phyloP scores from a whole-genome alignment of 1,140 invertebrate species.

The Anadara kagoshimensis region DNA sequence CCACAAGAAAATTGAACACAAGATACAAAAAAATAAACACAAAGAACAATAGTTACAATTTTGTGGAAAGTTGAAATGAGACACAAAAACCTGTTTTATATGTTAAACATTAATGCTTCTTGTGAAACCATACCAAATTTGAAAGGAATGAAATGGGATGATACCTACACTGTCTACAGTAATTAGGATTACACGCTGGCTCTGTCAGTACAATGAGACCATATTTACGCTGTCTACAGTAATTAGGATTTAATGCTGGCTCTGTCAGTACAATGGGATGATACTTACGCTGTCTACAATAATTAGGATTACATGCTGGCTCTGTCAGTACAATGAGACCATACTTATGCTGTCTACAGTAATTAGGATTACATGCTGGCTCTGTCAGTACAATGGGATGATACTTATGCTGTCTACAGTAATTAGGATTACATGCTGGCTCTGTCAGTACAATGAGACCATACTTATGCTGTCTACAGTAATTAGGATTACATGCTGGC shows the following conservation, averaged over 20 bases:
- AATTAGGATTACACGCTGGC: too few species aligned
- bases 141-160: too few species aligned
- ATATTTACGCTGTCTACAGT: constrained; percentile 88
- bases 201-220: too few species aligned
- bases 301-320: constrained; percentile 92
- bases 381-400: constrained; percentile 91
- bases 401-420: constrained; percentile 88
- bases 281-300: constrained; percentile 88
- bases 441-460: constrained; percentile 94
- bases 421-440: constrained; percentile 92
- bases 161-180: too few species aligned
- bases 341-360: constrained; percentile 88
- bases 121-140: too few species aligned
- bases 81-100: too few species aligned
- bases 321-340: constrained; percentile 94
- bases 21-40: too few species aligned
- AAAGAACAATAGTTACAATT: too few species aligned
- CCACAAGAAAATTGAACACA: too few species aligned
- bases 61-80: too few species aligned
- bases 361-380: constrained; percentile 92
- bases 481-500: constrained; percentile 92
- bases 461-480: constrained; percentile 88
- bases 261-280: constrained; percentile 91
- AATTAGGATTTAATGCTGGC: constrained; percentile 92
- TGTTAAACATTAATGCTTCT: too few species aligned